Percentiles rank a stretch among this genome's conserved stretches.
Evolutionary conservation across 2,888 invertebrate species (phyloP).

Genomic region (Nemotelus nigrinus): DNA sequence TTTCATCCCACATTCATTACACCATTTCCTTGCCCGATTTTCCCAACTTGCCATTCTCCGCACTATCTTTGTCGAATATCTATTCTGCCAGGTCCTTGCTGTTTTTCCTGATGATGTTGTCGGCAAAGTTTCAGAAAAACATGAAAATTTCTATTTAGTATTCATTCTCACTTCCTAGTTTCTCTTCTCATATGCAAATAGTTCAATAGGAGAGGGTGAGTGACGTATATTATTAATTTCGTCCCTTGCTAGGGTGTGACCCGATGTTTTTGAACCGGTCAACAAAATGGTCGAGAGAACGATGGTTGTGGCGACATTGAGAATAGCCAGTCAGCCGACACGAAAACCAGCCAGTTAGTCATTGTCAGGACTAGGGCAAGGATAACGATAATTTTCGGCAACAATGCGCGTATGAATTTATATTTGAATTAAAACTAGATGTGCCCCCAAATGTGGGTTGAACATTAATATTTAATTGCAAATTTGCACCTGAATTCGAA

Average conservation of each 20-base stretch:
- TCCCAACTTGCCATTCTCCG: too few species aligned
- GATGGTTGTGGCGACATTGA: too few species aligned
- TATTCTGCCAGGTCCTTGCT: not conserved
- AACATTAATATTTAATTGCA: slow-evolving; percentile 1
- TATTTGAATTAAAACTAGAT: slow-evolving; percentile 6
- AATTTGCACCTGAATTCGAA: not conserved
- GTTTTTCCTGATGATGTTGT: not conserved
- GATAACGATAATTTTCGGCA: not conserved
- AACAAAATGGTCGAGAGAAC: too few species aligned
- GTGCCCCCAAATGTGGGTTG: not conserved
- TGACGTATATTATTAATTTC: not conserved
- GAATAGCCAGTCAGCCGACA: too few species aligned
- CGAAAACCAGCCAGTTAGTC: too few species aligned
- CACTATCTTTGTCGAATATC: too few species aligned
- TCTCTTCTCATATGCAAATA: not conserved
- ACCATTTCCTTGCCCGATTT: too few species aligned
- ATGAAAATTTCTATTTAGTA: not conserved
- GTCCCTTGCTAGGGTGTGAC: not conserved
- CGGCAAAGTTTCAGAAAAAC: not conserved
- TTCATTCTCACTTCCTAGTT: not conserved
- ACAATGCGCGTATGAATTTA: not conserved
- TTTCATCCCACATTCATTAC: too few species aligned
- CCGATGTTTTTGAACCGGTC: too few species aligned
- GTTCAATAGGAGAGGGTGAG: not conserved
- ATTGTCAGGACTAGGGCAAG: too few species aligned